Evolutionary conservation across 2,113 vertebrate species (phyloP).

Genomic region (Galemys pyrenaicus): DNA sequence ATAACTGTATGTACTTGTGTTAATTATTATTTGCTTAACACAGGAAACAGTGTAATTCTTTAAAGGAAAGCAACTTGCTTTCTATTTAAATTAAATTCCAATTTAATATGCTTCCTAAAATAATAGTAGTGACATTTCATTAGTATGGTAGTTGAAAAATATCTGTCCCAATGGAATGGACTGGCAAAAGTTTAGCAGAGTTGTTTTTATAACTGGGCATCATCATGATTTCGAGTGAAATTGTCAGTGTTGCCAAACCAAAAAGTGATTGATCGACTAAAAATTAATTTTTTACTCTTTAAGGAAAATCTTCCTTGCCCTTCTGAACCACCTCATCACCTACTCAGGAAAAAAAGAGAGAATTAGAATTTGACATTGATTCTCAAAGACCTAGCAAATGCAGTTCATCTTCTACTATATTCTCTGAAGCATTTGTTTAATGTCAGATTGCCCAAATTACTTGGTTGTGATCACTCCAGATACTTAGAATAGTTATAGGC

Average conservation of each 20-base stretch:
- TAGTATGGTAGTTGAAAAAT: conserved; percentile 72
- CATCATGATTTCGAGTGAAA: conserved; percentile 9
- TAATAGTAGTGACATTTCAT: conserved; percentile 76
- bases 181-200: conserved; percentile 59
- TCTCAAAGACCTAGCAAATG: neutral
- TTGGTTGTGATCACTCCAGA: neutral
- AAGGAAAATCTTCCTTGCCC: neutral
- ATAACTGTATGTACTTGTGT: conserved; percentile 85
- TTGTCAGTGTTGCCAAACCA: neutral
- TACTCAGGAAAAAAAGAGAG: neutral
- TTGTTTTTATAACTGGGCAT: conserved; percentile 52
- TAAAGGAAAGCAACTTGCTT: conserved; percentile 77
- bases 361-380: neutral
- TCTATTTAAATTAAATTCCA: conserved; percentile 77
- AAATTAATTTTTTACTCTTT: neutral
- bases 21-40: conserved; percentile 89
- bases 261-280: neutral
- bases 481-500: neutral
- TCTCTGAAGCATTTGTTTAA: conserved; percentile 6
- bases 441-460: neutral
- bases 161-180: conserved; percentile 65
- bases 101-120: conserved; percentile 76
- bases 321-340: neutral
- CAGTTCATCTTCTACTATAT: neutral
- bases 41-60: conserved; percentile 86